A percentile compares a stretch with the other conserved stretches of the same genome.
Evolutionary conservation across 2,888 invertebrate genomes (phyloP).

Genomic region (Caenorhabditis sp.): DNA sequence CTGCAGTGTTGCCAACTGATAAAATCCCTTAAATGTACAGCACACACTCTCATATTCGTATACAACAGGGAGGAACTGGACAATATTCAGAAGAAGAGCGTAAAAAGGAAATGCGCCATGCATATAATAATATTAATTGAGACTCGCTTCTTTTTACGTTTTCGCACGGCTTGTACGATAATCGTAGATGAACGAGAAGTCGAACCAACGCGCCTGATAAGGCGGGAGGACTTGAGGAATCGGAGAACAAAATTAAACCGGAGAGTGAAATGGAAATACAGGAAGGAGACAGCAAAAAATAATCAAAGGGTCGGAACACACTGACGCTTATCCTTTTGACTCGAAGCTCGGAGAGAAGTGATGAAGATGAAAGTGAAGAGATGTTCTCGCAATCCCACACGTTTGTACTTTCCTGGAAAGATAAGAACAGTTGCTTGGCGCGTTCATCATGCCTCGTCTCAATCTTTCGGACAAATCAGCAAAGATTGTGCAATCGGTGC

Average conservation of each 20-base stretch:
- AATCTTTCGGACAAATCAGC: slow-evolving; percentile 1
- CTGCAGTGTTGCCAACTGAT: slow-evolving; percentile 36
- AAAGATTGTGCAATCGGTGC: slow-evolving; percentile 43
- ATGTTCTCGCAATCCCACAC: slow-evolving; percentile 57
- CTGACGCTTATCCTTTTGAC: not conserved
- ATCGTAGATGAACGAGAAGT: slow-evolving; percentile 52
- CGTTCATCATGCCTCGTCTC: slow-evolving; percentile 39
- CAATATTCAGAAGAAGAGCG: slow-evolving; percentile 23
- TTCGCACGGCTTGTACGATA: slow-evolving; percentile 45
- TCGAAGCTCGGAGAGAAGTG: slow-evolving; percentile 20
- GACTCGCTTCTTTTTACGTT: slow-evolving; percentile 58
- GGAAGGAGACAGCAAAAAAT: not conserved
- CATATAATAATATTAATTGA: slow-evolving; percentile 62
- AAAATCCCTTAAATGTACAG: slow-evolving; percentile 12
- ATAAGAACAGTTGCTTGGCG: slow-evolving; percentile 46
- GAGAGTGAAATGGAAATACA: not conserved
- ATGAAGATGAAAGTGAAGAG: slow-evolving; percentile 32
- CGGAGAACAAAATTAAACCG: slow-evolving; percentile 44
- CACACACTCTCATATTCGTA: slow-evolving; percentile 35
- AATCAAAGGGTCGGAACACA: slow-evolving; percentile 22
- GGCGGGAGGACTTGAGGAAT: slow-evolving; percentile 39
- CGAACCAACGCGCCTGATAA: slow-evolving; percentile 50
- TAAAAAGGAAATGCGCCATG: slow-evolving; percentile 23
- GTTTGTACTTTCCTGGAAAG: slow-evolving; percentile 52
- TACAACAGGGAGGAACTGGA: slow-evolving; percentile 15